Conservation (phyloP, 2,888 invertebrate genomes). For the Sinodicranocentrus sp. region DNA sequence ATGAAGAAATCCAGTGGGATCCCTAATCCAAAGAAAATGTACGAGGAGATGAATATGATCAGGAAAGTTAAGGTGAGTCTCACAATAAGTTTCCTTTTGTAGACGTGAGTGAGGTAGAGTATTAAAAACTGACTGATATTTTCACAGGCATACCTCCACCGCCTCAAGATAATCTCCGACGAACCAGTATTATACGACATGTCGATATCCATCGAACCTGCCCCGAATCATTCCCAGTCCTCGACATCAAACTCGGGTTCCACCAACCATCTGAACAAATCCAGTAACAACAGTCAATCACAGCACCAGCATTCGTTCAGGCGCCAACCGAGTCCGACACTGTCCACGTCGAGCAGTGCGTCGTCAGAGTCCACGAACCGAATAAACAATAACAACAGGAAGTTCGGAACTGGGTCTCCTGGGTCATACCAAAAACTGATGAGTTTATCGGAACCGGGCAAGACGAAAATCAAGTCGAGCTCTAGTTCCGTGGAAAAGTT, state of each 20-base stretch:
- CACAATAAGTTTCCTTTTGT: too few relatives aligned
- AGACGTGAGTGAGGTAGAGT: too few relatives aligned
- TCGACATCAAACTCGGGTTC: constrained; percentile 33
- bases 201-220: constrained; percentile 92
- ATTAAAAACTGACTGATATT: too few relatives aligned
- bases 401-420: constrained; percentile 91
- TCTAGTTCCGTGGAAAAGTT: constrained; percentile 55
- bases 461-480: constrained; percentile 82
- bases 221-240: constrained; percentile 65
- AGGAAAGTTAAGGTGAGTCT: constrained; percentile 72
- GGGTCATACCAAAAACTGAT: constrained; percentile 97
- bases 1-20: constrained; percentile 23
- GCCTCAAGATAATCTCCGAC: constrained; percentile 94
- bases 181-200: constrained; percentile 93
- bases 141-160: constrained; percentile 90
- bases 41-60: constrained; percentile 86
- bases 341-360: constrained; percentile 65
- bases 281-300: constrained; percentile 23
- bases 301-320: constrained; percentile 58
- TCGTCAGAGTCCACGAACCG: constrained; percentile 70
- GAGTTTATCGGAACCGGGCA: constrained; percentile 88
- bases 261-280: constrained; percentile 51
- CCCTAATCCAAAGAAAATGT: constrained; percentile 98
- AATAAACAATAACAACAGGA: constrained; percentile 62
- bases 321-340: constrained; percentile 61